phyloP scores from a whole-genome alignment of 2,113 vertebrate genomes.

The Otis tarda region DNA sequence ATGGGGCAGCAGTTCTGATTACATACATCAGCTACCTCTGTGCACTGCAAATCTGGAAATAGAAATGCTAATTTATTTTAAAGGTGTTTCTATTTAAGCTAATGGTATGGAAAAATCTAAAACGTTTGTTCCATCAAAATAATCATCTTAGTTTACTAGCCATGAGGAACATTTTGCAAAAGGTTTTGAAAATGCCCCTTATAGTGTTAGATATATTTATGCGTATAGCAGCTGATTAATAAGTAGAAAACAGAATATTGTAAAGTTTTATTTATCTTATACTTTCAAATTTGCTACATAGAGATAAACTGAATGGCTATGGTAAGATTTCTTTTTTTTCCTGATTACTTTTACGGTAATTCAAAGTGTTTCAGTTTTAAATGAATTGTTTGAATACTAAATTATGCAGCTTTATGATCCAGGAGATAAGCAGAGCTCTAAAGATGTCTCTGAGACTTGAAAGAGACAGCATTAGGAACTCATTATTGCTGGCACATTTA shows the following conservation, averaged over 20 bases:
- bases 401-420: slow-evolving; percentile 86
- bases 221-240: neutral
- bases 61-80: slow-evolving; percentile 17
- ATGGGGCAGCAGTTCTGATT: neutral
- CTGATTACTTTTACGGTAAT: slow-evolving; percentile 77
- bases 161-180: neutral
- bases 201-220: neutral
- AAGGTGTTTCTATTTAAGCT: slow-evolving; percentile 12
- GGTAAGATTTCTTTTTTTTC: slow-evolving; percentile 64
- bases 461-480: slow-evolving; percentile 80
- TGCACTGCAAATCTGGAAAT: neutral
- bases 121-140: neutral
- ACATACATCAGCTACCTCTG: neutral
- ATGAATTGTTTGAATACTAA: slow-evolving; percentile 85
- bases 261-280: slow-evolving; percentile 36
- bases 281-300: slow-evolving; percentile 55
- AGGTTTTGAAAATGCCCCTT: neutral
- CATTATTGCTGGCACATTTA: slow-evolving; percentile 84
- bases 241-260: neutral
- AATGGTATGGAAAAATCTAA: slow-evolving; percentile 5
- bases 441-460: slow-evolving; percentile 82
- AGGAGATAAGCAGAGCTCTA: slow-evolving; percentile 80
- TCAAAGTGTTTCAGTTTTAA: slow-evolving; percentile 75
- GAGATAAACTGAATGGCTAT: slow-evolving; percentile 44
- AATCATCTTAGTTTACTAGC: neutral